These are phyloP conservation scores for Bombus picipes DNA, from an alignment of 1,140 invertebrate genomes.

Conservation along the genomic window DNA sequence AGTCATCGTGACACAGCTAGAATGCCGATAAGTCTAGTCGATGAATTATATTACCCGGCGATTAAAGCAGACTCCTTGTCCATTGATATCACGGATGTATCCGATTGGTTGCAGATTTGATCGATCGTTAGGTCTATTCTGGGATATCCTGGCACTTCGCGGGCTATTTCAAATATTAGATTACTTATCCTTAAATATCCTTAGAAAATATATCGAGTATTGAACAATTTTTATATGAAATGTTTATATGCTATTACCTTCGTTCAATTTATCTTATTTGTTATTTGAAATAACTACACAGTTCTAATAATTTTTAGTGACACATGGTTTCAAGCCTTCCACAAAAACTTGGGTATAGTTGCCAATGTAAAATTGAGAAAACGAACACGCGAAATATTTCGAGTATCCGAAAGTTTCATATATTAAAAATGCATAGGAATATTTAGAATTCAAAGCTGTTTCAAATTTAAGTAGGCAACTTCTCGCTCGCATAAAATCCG, in stretches of 20 bases:
- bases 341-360: neutral
- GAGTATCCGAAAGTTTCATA: neutral
- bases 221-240: too few relatives aligned
- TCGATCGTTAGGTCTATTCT: neutral
- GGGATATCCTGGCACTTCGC: neutral
- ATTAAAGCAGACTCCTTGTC: neutral
- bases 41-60: neutral
- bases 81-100: too few relatives aligned
- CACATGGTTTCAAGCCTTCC: too few relatives aligned
- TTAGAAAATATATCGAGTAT: neutral
- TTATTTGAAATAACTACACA: neutral
- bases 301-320: neutral
- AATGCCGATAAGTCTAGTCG: neutral
- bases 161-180: neutral
- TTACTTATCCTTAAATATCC: neutral
- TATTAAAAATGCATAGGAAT: slow-evolving; percentile 27
- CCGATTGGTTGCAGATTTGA: neutral
- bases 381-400: too few relatives aligned
- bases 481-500: slow-evolving; percentile 34
- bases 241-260: too few relatives aligned
- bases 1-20: neutral
- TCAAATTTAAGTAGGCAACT: slow-evolving; percentile 36
- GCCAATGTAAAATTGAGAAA: neutral
- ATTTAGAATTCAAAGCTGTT: slow-evolving; percentile 26
- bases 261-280: too few relatives aligned